These are phyloP conservation scores for Plecotus auritus DNA, from an alignment of 2,113 vertebrate genomes.

Conservation along the genomic window DNA sequence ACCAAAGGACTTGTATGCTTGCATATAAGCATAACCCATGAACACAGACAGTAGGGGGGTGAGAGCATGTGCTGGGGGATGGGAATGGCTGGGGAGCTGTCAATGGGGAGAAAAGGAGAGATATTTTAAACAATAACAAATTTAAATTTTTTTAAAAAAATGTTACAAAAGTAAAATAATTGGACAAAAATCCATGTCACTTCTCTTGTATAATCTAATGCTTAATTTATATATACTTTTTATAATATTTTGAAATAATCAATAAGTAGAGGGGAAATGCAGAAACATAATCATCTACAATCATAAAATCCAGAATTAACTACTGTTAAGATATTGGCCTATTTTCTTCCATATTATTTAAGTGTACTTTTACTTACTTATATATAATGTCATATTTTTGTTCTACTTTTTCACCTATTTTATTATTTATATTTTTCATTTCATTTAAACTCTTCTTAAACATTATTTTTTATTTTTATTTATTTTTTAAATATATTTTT, in stretches of 20 bases:
- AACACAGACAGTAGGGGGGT: no score
- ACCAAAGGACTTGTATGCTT: no score
- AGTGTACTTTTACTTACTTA: background rate
- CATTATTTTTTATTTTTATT: background rate
- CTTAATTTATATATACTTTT: background rate
- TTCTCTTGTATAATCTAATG: background rate
- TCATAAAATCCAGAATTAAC: background rate
- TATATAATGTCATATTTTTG: background rate
- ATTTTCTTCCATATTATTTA: background rate
- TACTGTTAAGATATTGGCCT: background rate
- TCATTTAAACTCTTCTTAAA: background rate
- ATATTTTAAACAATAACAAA: no score
- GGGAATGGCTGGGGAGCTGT: no score
- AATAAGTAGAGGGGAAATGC: background rate
- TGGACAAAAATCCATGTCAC: background rate
- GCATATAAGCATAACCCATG: no score
- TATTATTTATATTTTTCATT: background rate
- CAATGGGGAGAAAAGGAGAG: no score
- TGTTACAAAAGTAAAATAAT: background rate
- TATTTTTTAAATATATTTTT: background rate
- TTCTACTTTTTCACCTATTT: background rate
- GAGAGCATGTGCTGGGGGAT: no score
- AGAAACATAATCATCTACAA: background rate
- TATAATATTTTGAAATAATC: background rate
- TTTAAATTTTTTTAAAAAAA: no score